Conservation (phyloP, 2,888 invertebrate species). For the Epistrophella euchroma region DNA sequence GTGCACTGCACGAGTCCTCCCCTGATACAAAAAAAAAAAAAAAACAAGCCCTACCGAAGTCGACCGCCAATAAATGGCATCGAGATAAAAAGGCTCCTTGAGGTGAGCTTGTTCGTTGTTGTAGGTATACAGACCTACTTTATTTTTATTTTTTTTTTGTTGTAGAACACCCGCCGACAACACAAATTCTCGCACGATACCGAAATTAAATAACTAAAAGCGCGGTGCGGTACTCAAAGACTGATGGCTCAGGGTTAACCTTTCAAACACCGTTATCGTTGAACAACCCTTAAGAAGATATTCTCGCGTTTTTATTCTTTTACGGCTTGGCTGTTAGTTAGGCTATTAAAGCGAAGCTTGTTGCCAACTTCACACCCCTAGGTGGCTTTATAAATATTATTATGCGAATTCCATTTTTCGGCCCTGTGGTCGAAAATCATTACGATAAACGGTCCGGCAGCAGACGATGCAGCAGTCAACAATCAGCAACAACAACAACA, state of each 20-base stretch:
- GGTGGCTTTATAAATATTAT: slow-evolving; percentile 23
- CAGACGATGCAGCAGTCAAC: slow-evolving; percentile 40
- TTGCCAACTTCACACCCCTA: slow-evolving; percentile 23
- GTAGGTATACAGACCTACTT: background rate
- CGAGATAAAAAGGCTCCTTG: slow-evolving; percentile 68
- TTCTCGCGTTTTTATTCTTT: slow-evolving; percentile 47
- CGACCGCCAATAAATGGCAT: slow-evolving; percentile 70
- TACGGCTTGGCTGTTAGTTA: slow-evolving; percentile 32
- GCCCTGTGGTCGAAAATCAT: slow-evolving; percentile 40
- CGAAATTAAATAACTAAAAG: slow-evolving; percentile 51
- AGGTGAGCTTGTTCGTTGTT: slow-evolving; percentile 40
- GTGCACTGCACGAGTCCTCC: slow-evolving; percentile 48
- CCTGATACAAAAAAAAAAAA: background rate
- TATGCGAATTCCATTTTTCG: slow-evolving; percentile 49
- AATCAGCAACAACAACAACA: slow-evolving; percentile 13
- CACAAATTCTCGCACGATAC: slow-evolving; percentile 72
- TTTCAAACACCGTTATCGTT: slow-evolving; percentile 10
- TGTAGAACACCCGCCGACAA: slow-evolving; percentile 17
- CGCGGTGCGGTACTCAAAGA: background rate
- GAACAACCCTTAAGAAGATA: slow-evolving; percentile 39
- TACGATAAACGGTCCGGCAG: slow-evolving; percentile 30
- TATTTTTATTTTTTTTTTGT: background rate
- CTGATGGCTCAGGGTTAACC: slow-evolving; percentile 10
- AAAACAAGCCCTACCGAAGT: slow-evolving; percentile 35
- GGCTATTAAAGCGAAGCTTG: slow-evolving; percentile 14